Conservation (phyloP, 2,797 vertebrate species). For the Hirundo rustica region DNA sequence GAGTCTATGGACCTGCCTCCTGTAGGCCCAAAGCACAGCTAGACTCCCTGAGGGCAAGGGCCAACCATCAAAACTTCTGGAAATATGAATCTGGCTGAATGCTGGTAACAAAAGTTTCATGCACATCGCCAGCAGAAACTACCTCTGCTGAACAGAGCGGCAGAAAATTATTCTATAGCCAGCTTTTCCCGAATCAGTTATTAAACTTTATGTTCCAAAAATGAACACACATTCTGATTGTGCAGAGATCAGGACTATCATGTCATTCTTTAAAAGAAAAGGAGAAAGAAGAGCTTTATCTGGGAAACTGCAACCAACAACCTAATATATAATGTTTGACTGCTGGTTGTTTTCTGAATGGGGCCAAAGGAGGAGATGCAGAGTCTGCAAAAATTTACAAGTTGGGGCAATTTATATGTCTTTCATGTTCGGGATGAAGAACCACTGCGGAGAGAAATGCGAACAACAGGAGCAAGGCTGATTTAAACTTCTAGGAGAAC, state of each 20-base stretch:
- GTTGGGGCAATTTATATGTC: not conserved
- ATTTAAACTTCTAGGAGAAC: not conserved
- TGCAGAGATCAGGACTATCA: not conserved
- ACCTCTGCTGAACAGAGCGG: not conserved
- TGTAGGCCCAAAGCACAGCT: not conserved
- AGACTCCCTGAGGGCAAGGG: not conserved
- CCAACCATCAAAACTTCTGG: rapidly evolving
- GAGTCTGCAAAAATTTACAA: not conserved
- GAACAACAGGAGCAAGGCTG: not conserved
- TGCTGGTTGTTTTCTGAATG: not conserved
- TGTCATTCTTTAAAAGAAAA: not conserved
- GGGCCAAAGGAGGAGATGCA: not conserved
- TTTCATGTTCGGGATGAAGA: not conserved
- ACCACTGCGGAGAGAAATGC: not conserved
- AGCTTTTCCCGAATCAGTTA: not conserved
- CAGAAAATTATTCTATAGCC: not conserved
- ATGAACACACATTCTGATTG: not conserved
- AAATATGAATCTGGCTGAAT: not conserved
- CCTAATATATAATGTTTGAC: not conserved
- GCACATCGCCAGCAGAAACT: not conserved
- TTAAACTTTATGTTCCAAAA: not conserved
- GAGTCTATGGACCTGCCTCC: not conserved
- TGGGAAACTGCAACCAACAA: not conserved
- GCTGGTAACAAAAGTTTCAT: not conserved
- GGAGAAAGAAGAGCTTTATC: not conserved